These are phyloP conservation scores for Danio aesculapii DNA, from an alignment of 2,797 vertebrate genomes.

Conservation along the genomic window DNA sequence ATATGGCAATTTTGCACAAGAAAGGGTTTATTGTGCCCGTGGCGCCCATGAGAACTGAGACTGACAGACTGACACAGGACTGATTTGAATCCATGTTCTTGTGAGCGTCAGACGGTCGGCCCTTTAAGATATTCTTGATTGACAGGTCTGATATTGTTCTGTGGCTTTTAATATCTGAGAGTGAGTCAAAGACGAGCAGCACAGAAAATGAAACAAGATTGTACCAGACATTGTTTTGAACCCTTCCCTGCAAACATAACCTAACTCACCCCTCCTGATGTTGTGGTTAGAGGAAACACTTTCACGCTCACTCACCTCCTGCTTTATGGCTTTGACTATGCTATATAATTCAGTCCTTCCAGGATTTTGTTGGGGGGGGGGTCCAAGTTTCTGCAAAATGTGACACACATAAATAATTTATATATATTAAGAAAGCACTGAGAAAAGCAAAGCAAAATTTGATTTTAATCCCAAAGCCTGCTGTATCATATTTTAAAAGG, in stretches of 20 bases:
- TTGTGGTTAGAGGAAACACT: background rate
- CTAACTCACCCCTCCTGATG: background rate
- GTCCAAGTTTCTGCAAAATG: no score
- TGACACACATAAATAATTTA: no score
- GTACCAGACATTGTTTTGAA: slow-evolving; percentile 63
- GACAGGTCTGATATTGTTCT: slow-evolving; percentile 77
- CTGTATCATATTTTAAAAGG: no score
- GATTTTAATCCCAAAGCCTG: no score
- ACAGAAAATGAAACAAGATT: slow-evolving; percentile 60
- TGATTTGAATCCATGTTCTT: slow-evolving; percentile 58
- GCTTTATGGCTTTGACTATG: slow-evolving; percentile 9
- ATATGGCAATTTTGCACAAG: background rate
- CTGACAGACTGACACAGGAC: slow-evolving; percentile 40
- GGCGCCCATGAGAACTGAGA: slow-evolving; percentile 15
- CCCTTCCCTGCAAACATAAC: slow-evolving; percentile 11
- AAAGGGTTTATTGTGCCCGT: slow-evolving; percentile 11
- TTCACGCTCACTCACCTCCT: background rate
- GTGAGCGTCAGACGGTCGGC: slow-evolving; percentile 26
- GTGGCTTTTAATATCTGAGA: slow-evolving; percentile 76
- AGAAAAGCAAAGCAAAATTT: no score
- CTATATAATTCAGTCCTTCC: background rate
- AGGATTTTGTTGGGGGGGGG: no score
- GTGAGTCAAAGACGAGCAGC: slow-evolving; percentile 55
- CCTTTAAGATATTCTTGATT: slow-evolving; percentile 68
- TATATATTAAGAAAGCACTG: no score